phyloP scores from a whole-genome alignment of 2,797 vertebrate genomes.

The Cirrhinus mrigala region DNA sequence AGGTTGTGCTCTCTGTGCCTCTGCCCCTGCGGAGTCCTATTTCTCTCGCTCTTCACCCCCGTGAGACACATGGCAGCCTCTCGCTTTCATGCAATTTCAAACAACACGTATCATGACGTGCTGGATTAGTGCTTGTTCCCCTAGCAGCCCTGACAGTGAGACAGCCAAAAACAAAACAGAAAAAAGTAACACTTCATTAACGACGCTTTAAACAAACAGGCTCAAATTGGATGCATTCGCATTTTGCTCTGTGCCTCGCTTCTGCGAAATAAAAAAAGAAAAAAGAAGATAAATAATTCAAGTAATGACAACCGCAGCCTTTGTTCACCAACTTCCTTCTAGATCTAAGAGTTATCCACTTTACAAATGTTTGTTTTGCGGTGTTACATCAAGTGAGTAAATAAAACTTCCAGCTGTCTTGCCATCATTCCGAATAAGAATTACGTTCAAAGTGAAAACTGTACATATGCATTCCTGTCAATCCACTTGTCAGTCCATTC shows the following conservation, averaged over 20 bases:
- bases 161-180: conserved; percentile 49
- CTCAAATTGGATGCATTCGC: conserved; percentile 54
- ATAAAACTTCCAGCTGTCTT: conserved; percentile 33
- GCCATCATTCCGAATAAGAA: conserved; percentile 27
- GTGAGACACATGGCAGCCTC: conserved; percentile 72
- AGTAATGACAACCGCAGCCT: conserved; percentile 39
- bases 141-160: conserved; percentile 58
- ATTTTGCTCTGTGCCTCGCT: conserved; percentile 33
- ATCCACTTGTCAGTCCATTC: conserved; percentile 35
- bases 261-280: conserved; percentile 9
- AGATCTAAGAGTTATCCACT: conserved; percentile 55
- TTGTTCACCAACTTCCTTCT: conserved; percentile 37
- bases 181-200: conserved; percentile 74
- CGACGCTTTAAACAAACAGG: conserved; percentile 68
- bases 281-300: conserved; percentile 46
- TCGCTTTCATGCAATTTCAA: conserved; percentile 74
- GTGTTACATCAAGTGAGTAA: conserved; percentile 46
- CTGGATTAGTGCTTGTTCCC: conserved; percentile 69
- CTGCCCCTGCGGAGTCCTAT: conserved; percentile 66
- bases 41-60: conserved; percentile 63
- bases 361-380: conserved; percentile 51
- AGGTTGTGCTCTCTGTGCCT: conserved; percentile 61
- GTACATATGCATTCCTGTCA: conserved; percentile 36
- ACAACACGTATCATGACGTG: conserved; percentile 69
- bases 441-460: conserved; percentile 36